A percentile compares a stretch with the other conserved stretches of the same genome.
Conservation (phyloP, 92 coral and sea anemone species). For the Zoanthus solanderi region DNA sequence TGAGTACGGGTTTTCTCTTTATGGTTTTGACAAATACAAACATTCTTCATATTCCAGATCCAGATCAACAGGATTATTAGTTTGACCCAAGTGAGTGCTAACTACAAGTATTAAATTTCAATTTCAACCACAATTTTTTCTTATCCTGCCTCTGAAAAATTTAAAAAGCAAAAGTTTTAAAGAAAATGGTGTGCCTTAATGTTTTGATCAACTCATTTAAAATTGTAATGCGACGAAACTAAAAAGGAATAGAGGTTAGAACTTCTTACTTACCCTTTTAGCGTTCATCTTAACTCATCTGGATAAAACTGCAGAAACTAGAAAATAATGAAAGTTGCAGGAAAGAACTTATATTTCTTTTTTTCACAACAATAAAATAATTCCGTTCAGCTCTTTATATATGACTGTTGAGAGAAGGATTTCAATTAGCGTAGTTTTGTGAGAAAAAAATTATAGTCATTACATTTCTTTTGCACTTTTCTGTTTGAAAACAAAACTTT, state of each 20-base stretch:
- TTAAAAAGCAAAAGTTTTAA: background rate
- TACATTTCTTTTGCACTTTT: background rate
- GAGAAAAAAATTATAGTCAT: constrained; percentile 6
- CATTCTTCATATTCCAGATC: constrained; percentile 7
- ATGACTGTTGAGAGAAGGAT: constrained; percentile 28
- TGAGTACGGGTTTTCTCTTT: constrained; percentile 23
- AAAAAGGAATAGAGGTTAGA: background rate
- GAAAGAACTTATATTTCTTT: background rate
- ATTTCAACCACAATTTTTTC: background rate
- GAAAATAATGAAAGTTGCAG: background rate
- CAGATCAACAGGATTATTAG: constrained; percentile 16
- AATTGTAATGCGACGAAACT: background rate
- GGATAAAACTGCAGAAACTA: background rate
- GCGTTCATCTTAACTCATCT: background rate
- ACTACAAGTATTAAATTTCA: background rate
- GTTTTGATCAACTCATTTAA: background rate
- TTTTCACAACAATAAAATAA: constrained; percentile 11
- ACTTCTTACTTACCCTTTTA: background rate
- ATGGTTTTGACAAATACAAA: constrained; percentile 15
- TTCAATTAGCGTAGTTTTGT: constrained; percentile 21
- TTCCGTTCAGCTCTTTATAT: background rate
- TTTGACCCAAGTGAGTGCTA: constrained; percentile 14
- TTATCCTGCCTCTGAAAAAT: background rate
- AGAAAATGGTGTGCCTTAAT: background rate
- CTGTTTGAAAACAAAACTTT: background rate